Evolutionary conservation across 2,797 vertebrate species (phyloP).

Genomic region (Acipenser ruthenus): DNA sequence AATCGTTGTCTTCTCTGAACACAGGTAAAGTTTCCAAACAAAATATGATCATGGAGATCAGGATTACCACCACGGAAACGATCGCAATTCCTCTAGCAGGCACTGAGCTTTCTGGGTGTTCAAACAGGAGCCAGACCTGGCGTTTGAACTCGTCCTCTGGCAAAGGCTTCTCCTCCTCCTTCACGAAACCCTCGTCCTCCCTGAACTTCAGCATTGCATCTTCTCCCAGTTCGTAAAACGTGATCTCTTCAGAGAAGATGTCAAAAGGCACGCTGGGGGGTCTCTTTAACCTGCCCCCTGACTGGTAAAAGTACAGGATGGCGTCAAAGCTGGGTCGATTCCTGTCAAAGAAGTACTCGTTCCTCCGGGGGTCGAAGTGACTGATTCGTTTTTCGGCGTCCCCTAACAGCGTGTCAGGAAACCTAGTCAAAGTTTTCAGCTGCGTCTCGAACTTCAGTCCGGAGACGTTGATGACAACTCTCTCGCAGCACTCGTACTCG

Average conservation of each 20-base stretch:
- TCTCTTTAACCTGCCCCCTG: constrained; percentile 88
- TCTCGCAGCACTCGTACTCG: constrained; percentile 85
- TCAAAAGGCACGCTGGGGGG: constrained; percentile 92
- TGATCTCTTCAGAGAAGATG: constrained; percentile 94
- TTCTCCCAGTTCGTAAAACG: constrained; percentile 93
- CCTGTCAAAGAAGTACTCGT: constrained; percentile 96
- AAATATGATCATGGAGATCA: constrained; percentile 97
- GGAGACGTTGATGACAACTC: constrained; percentile 95
- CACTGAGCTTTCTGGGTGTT: constrained; percentile 94
- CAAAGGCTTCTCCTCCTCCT: constrained; percentile 86
- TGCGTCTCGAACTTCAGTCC: constrained; percentile 94
- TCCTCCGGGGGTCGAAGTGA: constrained; percentile 94
- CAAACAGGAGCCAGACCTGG: constrained; percentile 94
- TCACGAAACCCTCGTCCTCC: constrained; percentile 95
- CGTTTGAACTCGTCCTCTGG: constrained; percentile 94
- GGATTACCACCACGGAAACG: constrained; percentile 91
- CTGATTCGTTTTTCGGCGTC: constrained; percentile 87
- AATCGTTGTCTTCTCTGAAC: constrained; percentile 91
- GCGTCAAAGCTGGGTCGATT: constrained; percentile 96
- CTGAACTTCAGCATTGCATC: constrained; percentile 93
- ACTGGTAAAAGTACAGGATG: constrained; percentile 96
- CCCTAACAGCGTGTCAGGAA: constrained; percentile 88
- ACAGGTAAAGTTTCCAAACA: constrained; percentile 96
- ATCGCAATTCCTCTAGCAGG: constrained; percentile 93
- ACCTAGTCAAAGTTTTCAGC: constrained; percentile 88